These are phyloP conservation scores for Melanotaenia nigrans DNA, from an alignment of 2,797 vertebrate genomes.

Conservation along the genomic window DNA sequence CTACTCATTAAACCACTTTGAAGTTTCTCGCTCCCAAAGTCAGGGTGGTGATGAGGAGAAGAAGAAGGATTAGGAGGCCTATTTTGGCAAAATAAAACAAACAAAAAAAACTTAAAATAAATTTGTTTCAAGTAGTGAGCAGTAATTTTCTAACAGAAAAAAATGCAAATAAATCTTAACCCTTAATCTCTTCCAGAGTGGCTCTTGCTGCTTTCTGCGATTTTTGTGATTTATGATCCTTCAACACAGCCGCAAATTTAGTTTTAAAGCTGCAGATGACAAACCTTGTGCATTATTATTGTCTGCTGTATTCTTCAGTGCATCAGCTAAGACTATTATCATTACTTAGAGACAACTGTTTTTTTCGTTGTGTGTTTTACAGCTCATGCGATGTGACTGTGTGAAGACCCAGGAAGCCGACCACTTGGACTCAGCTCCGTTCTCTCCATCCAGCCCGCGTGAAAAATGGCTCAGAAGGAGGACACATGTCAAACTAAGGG, in stretches of 20 bases:
- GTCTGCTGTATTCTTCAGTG: neutral
- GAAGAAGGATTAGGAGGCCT: neutral
- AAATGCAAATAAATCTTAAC: constrained; percentile 15
- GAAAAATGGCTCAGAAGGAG: constrained; percentile 97
- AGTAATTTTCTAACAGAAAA: constrained; percentile 29
- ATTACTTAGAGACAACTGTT: neutral
- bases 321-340: neutral
- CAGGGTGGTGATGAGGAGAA: neutral
- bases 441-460: constrained; percentile 89
- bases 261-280: constrained; percentile 13
- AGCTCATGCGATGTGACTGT: constrained; percentile 95
- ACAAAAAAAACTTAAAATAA: neutral
- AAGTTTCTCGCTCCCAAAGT: neutral
- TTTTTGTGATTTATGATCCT: constrained; percentile 17
- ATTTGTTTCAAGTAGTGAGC: constrained; percentile 17
- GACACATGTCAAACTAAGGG: constrained; percentile 96
- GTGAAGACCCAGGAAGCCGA: constrained; percentile 86
- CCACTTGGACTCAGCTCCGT: constrained; percentile 82
- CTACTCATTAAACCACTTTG: constrained; percentile 1
- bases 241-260: constrained; percentile 11
- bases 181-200: constrained; percentile 28
- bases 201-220: constrained; percentile 35
- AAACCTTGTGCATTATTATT: constrained; percentile 5
- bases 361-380: constrained; percentile 43
- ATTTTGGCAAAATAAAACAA: neutral